Evolutionary conservation across 1,140 invertebrate genomes (phyloP).

Genomic region (Ditylenchus dipsaci): DNA sequence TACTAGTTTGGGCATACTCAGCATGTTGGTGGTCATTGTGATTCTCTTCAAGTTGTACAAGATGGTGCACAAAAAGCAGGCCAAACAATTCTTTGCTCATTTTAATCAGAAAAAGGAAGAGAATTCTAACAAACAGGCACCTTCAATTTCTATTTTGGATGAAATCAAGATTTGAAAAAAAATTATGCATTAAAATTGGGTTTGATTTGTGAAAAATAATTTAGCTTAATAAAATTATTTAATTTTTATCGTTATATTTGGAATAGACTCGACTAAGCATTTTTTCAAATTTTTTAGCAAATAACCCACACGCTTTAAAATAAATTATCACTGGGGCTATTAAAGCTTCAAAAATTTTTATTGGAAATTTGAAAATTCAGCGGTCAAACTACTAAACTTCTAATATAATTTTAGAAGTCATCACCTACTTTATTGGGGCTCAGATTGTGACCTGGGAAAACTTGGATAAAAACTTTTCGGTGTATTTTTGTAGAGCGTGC

Average conservation of each 20-base stretch:
- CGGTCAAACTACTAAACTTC: too few species aligned
- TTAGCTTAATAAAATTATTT: neutral
- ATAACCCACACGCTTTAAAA: neutral
- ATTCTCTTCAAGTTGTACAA: slow-evolving; percentile 3
- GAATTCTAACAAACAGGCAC: neutral
- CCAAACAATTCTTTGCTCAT: neutral
- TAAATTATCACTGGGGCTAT: too few species aligned
- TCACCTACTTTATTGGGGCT: too few species aligned
- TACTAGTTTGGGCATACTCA: neutral
- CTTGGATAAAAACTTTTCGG: too few species aligned
- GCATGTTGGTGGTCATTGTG: neutral
- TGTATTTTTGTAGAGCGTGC: too few species aligned
- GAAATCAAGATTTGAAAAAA: neutral
- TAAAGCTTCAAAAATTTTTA: too few species aligned
- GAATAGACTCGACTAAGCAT: neutral
- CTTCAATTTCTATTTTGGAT: neutral
- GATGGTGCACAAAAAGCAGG: neutral
- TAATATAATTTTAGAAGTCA: too few species aligned
- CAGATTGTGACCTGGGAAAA: too few species aligned
- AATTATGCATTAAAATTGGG: neutral
- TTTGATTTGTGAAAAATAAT: slow-evolving; percentile 13
- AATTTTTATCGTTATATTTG: neutral
- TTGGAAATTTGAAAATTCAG: too few species aligned
- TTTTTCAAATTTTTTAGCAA: neutral
- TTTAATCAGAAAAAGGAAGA: too few species aligned